phyloP scores from a whole-genome alignment of 37 sponge, comb jelly and placozoan genomes.

The Theonella swinhoei region DNA sequence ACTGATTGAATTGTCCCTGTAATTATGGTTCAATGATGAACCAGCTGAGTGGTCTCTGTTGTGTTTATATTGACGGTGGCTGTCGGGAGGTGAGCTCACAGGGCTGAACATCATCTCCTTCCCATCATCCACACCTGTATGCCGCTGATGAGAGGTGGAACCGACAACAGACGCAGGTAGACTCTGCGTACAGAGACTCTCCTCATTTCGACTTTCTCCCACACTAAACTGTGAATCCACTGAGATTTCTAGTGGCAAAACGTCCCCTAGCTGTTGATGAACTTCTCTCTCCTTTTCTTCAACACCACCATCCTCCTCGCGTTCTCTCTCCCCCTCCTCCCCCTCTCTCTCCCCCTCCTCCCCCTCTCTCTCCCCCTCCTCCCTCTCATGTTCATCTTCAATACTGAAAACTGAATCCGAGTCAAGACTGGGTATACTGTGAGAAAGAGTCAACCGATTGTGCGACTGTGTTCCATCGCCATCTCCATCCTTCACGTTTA shows the following conservation, averaged over 20 bases:
- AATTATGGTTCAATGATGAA: too few relatives aligned
- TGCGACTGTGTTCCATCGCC: not conserved
- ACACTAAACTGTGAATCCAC: too few relatives aligned
- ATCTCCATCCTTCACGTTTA: not conserved
- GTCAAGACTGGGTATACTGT: not conserved
- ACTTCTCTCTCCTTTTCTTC: too few relatives aligned
- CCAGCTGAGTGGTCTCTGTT: not conserved
- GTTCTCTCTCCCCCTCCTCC: not conserved
- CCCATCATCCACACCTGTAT: not conserved
- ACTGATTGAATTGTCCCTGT: too few relatives aligned
- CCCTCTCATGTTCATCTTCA: not conserved
- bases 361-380: not conserved
- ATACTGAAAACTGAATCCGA: constrained; percentile 17
- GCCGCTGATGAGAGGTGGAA: too few relatives aligned
- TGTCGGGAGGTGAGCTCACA: not conserved
- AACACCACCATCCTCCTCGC: too few relatives aligned
- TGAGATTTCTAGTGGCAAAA: too few relatives aligned
- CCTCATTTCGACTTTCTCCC: too few relatives aligned
- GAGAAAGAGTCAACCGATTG: not conserved
- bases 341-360: not conserved
- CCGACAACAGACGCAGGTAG: too few relatives aligned
- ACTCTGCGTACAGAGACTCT: too few relatives aligned
- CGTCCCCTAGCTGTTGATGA: too few relatives aligned
- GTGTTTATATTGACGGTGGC: not conserved
- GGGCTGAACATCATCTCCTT: not conserved